Base-by-base conservation (phyloP, 2,888 invertebrate species). In the Stenoptilia bipunctidactyla region DNA sequence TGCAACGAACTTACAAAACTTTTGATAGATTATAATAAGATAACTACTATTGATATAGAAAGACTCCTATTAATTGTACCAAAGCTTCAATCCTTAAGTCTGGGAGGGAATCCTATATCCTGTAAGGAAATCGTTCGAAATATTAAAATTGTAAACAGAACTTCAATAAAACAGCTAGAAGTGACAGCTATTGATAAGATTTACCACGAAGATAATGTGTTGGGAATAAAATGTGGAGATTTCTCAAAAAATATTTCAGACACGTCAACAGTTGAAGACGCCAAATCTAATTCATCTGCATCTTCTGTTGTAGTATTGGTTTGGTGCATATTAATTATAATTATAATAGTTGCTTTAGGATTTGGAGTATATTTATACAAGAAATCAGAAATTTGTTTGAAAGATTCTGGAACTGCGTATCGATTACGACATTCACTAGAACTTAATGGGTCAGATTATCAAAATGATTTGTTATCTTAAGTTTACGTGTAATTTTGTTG, bases 181-280 rank as follows among this genome's bases (percentile, higher is more conserved):
- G 63, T 82, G 1, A 80, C 80, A 13, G 70, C 80, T 5, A 56
- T 76, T 10, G 57, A 82, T 42, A 75, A 76, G 52, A 55, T 79
- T 38, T 79, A 62, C 47, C 73, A 80, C 25, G 79, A 79, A 43
- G 82, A 82, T 38, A 82, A 82, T 47, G 82, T 79, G 0, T 62
- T 76, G 45, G 80, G 80, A 6, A 80, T 82, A 14, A 60, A 58
- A 50, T 82, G 80, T 56, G 80, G 82, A 1, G 61, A 66, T 36
- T 27, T 45, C 35, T 44, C 40, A 10, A 46, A 52, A 6, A 49
- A 46, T 25, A 36, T 44, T n/a, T 15, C 43, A 30, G 8, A n/a
- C 6, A 39, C 42, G 10, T 15, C 38, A 3, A 15, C 39, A 15
- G 6, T 33, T 1, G 36, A 27, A 27, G 14, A 36, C 1, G 27